Evolutionary conservation across 2,113 vertebrate species (phyloP), one percentile per base, ranked within the genome.

Genomic region (Tenrec ecaudatus): DNA sequence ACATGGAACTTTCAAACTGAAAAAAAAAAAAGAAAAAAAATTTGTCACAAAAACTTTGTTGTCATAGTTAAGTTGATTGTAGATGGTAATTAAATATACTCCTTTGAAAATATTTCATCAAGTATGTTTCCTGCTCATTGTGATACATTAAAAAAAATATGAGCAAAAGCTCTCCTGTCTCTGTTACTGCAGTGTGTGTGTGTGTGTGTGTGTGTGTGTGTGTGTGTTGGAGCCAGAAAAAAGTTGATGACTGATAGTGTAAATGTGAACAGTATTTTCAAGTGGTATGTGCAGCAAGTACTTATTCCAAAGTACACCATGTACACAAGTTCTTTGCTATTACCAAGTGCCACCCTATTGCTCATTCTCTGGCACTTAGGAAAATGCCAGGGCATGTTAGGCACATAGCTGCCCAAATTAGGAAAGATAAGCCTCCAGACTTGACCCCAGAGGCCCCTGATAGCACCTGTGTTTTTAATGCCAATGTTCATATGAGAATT

Each of bases 21-120:
- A 97, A 96, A 96, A 98, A 92, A 94, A 96, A 96, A 98, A 92
- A 94, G 93, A 96, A 97, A 99, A 98, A 98, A 98, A 99, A 99
- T 99, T 99, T 99, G 99, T 99, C 99, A 99, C 99, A 98, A 98
- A 99, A 98, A 98, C 98, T 98, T 98, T 98, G 98, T 99, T 99
- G 99, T 99, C 99, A 99, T 99, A 99, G 99, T 99, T 99, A 99
- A 99, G 99, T 99, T 99, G 99, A 99, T 99, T 99, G 99, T 99
- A 99, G 99, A 99, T 99, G 99, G 99, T 99, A 99, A 99, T 99
- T 99, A 99, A 99, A 99, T 99, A 99, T 99, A 99, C 99, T 99
- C 99, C 99, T 99, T 99, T 99, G 99, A 99, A 99, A 99, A 99
- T 99, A 99, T 99, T 99, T 99, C 99, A 99, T 99, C 99, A 99